These are phyloP conservation scores for Gasteruption jaculator DNA, from an alignment of 2,888 invertebrate genomes.

Conservation along the genomic window DNA sequence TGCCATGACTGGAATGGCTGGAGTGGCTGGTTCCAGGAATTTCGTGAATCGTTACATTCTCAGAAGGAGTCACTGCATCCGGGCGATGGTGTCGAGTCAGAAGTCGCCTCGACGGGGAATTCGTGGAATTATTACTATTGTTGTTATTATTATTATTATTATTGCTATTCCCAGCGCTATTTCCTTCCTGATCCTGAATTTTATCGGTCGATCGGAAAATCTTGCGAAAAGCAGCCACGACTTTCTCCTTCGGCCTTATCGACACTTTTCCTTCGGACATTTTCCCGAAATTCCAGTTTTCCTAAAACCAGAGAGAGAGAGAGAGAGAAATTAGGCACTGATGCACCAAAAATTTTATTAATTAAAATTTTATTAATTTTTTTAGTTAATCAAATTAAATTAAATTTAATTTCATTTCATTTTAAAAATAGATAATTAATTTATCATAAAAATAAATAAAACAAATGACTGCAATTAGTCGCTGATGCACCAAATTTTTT, in stretches of 20 bases:
- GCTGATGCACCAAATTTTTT: neutral
- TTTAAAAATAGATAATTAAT: no score
- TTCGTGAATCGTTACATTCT: conserved; percentile 32
- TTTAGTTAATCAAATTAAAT: no score
- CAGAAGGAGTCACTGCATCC: conserved; percentile 46
- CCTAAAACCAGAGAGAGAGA: no score
- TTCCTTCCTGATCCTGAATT: conserved; percentile 60
- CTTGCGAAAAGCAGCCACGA: conserved; percentile 75
- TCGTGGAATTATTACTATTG: conserved; percentile 54
- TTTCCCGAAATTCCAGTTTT: neutral
- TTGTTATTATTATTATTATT: no score
- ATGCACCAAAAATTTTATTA: no score
- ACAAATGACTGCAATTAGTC: neutral
- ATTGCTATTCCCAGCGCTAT: conserved; percentile 5
- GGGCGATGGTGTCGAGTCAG: conserved; percentile 42
- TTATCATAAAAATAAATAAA: neutral
- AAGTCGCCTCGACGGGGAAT: conserved; percentile 60
- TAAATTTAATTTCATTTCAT: no score
- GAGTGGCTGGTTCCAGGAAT: conserved; percentile 37
- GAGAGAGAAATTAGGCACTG: no score
- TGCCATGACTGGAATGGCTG: conserved; percentile 28
- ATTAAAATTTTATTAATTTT: no score
- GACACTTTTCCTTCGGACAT: conserved; percentile 55
- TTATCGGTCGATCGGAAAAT: conserved; percentile 72
- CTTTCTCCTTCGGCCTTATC: conserved; percentile 76